Evolutionary conservation across 2,888 invertebrate genomes (phyloP).

Genomic region (Prenolepis imparis): DNA sequence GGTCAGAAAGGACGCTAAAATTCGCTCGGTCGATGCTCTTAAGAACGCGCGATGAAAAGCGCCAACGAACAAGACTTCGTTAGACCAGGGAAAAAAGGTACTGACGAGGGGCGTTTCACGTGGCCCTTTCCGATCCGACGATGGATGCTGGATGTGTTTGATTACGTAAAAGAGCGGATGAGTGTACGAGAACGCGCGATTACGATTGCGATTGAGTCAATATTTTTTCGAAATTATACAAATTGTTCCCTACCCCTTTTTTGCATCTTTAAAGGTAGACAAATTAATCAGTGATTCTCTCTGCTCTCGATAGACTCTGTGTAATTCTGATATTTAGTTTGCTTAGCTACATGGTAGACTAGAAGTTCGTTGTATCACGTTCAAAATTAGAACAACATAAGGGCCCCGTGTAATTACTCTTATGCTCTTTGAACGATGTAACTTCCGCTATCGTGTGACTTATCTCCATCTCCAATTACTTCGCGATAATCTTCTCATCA

Average conservation of each 20-base stretch:
- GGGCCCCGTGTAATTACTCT: constrained; percentile 15
- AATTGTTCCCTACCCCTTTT: neutral
- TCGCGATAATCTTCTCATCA: constrained; percentile 15
- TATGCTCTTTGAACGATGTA: neutral
- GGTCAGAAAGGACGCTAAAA: constrained; percentile 22
- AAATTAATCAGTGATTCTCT: neutral
- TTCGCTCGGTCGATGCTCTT: constrained; percentile 38
- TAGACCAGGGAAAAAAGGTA: constrained; percentile 55
- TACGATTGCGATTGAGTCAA: neutral
- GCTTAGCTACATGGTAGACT: neutral
- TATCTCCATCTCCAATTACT: constrained; percentile 13
- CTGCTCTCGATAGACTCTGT: neutral
- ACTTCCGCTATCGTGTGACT: neutral
- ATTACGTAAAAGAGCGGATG: neutral
- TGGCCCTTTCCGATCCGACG: neutral
- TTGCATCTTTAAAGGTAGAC: neutral
- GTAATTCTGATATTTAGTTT: neutral
- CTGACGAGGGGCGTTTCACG: constrained; percentile 30
- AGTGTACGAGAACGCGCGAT: constrained; percentile 19
- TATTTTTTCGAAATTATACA: neutral
- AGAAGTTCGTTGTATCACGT: neutral
- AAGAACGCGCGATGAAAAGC: constrained; percentile 65
- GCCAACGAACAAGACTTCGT: constrained; percentile 70
- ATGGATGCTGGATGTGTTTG: neutral
- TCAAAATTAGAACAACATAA: neutral